Percentiles rank a stretch among this genome's conserved stretches.
These are phyloP conservation scores for Torymus texanus DNA, from an alignment of 2,888 invertebrate genomes.

Conservation along the genomic window DNA sequence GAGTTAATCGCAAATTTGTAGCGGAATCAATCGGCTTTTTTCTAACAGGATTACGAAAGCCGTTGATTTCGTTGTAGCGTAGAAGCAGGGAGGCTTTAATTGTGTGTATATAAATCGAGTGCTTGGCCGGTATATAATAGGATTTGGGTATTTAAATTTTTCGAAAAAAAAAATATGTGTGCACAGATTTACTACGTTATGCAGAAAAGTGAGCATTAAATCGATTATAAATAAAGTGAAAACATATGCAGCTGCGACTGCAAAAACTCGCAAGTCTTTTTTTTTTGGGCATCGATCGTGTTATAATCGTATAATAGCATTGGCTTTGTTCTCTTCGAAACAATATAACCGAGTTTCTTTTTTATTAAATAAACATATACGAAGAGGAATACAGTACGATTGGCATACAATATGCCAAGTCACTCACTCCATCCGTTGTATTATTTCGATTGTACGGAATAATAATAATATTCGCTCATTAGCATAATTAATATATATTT, in stretches of 20 bases:
- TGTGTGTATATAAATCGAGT: too few species aligned
- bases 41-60: conserved; percentile 22
- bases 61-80: not conserved
- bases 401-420: conserved; percentile 16
- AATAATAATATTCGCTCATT: conserved; percentile 37
- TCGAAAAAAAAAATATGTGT: too few species aligned
- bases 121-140: too few species aligned
- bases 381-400: not conserved
- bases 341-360: not conserved
- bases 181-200: too few species aligned
- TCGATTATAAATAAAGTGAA: too few species aligned
- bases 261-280: too few species aligned
- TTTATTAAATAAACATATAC: not conserved
- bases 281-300: too few species aligned
- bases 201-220: too few species aligned
- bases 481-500: conserved; percentile 9
- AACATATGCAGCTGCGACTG: too few species aligned
- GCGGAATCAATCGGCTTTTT: conserved; percentile 11
- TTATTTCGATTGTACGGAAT: conserved; percentile 10
- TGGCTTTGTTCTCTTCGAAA: not conserved
- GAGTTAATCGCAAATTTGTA: conserved; percentile 11
- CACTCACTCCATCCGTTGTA: not conserved
- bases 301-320: too few species aligned
- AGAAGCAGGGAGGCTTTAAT: too few species aligned
- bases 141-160: too few species aligned